Percentiles rank a stretch among this genome's conserved stretches.
Evolutionary conservation across 2,888 invertebrate species (phyloP).

Genomic region (Xestia xanthographa): DNA sequence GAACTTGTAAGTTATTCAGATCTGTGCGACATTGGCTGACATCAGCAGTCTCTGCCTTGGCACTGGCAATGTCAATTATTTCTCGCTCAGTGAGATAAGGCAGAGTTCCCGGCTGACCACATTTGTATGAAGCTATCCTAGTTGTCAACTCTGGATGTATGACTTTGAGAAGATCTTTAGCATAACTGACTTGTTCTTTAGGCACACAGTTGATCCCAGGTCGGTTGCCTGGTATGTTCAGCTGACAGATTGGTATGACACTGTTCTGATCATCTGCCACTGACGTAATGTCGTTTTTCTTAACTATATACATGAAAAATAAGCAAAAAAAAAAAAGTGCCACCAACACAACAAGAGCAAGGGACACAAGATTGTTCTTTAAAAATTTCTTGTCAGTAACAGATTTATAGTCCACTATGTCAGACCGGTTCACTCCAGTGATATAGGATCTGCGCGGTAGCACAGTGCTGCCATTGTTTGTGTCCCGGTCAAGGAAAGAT

Average conservation of each 20-base stretch:
- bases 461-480: constrained; percentile 83
- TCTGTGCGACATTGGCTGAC: constrained; percentile 89
- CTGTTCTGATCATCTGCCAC: constrained; percentile 89
- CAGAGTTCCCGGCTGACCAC: constrained; percentile 87
- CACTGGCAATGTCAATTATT: constrained; percentile 90
- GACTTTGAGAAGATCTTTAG: constrained; percentile 91
- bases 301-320: constrained; percentile 92
- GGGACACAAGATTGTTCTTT: constrained; percentile 92
- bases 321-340: constrained; percentile 92
- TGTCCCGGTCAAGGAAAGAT: constrained; percentile 80
- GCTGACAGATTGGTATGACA: constrained; percentile 90
- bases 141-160: constrained; percentile 92
- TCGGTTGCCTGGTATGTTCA: constrained; percentile 87
- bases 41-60: constrained; percentile 76
- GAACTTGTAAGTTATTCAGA: constrained; percentile 92
- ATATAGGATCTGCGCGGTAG: constrained; percentile 84
- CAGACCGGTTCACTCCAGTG: constrained; percentile 81
- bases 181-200: constrained; percentile 91
- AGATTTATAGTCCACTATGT: constrained; percentile 83
- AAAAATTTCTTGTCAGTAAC: constrained; percentile 87
- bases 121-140: constrained; percentile 90
- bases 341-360: constrained; percentile 91
- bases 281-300: constrained; percentile 90
- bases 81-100: constrained; percentile 92
- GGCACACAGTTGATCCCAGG: constrained; percentile 92